phyloP scores from a whole-genome alignment of 2,797 vertebrate genomes.

The Lemur catta region DNA sequence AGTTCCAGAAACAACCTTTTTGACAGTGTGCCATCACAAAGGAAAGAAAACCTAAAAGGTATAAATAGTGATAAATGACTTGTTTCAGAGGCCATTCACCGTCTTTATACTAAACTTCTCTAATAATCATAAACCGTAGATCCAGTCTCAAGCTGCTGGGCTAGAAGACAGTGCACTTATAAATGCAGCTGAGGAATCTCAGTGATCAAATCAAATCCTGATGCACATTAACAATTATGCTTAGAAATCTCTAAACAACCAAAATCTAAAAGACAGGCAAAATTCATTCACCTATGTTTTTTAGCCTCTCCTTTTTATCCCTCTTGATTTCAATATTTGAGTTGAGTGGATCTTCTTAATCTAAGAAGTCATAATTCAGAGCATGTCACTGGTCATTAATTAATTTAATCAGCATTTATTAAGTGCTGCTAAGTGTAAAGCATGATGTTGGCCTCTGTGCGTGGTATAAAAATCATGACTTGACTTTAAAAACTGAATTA shows the following conservation, averaged over 20 bases:
- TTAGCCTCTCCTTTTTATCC: not conserved
- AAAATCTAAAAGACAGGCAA: not conserved
- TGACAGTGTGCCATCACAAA: not conserved
- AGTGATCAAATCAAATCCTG: not conserved
- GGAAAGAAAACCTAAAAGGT: not conserved
- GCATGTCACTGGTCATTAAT: not conserved
- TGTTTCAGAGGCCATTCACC: not conserved
- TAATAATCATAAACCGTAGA: not conserved
- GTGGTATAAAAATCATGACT: not conserved
- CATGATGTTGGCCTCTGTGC: not conserved
- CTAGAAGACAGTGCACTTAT: not conserved
- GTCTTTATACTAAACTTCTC: not conserved
- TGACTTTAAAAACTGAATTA: slow-evolving; percentile 3
- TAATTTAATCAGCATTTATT: not conserved
- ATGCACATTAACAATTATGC: not conserved
- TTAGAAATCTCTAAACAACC: not conserved
- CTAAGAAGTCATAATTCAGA: not conserved
- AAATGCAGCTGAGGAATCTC: not conserved
- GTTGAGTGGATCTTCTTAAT: not conserved
- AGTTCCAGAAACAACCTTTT: not conserved
- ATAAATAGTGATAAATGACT: not conserved
- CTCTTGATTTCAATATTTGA: not conserved
- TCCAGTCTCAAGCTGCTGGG: not conserved
- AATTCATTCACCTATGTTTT: not conserved
- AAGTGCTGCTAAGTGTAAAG: not conserved